These are phyloP conservation scores for Diadophis punctatus DNA, from an alignment of 2,113 vertebrate genomes.

Conservation along the genomic window DNA sequence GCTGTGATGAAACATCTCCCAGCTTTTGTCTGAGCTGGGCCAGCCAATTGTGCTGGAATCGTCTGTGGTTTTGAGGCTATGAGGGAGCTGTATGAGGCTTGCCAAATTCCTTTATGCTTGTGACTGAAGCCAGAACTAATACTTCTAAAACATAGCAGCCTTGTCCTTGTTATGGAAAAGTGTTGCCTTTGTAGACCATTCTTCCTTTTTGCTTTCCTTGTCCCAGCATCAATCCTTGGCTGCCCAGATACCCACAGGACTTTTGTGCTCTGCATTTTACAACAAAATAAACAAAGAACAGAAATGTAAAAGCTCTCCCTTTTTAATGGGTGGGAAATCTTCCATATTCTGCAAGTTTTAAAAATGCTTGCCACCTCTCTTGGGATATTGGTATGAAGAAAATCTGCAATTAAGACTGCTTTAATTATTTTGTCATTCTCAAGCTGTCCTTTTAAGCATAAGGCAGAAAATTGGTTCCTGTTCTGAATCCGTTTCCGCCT, in stretches of 20 bases:
- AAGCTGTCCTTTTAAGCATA: neutral
- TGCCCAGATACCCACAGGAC: constrained; percentile 23
- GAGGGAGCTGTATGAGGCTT: constrained; percentile 45
- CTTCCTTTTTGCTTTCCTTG: constrained; percentile 23
- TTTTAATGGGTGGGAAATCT: constrained; percentile 5
- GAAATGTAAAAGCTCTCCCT: constrained; percentile 8
- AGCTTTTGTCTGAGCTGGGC: neutral
- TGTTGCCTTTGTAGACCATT: constrained; percentile 34
- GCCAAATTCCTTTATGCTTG: constrained; percentile 49
- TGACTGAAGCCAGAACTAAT: constrained; percentile 30
- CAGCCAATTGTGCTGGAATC: constrained; percentile 38
- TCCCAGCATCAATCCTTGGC: constrained; percentile 29
- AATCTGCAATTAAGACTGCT: neutral
- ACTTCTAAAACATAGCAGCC: constrained; percentile 26
- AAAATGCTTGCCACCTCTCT: neutral
- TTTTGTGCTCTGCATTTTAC: constrained; percentile 1
- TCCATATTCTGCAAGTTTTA: neutral
- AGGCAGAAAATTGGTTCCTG: neutral
- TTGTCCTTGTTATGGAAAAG: constrained; percentile 36
- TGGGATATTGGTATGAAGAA: neutral
- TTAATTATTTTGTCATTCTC: constrained; percentile 13
- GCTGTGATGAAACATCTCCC: constrained; percentile 18
- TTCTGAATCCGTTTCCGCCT: neutral
- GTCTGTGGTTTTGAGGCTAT: constrained; percentile 43
- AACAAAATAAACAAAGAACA: neutral